These are phyloP conservation scores for Dasypogon diadema DNA, from an alignment of 2,888 invertebrate species.

Conservation along the genomic window DNA sequence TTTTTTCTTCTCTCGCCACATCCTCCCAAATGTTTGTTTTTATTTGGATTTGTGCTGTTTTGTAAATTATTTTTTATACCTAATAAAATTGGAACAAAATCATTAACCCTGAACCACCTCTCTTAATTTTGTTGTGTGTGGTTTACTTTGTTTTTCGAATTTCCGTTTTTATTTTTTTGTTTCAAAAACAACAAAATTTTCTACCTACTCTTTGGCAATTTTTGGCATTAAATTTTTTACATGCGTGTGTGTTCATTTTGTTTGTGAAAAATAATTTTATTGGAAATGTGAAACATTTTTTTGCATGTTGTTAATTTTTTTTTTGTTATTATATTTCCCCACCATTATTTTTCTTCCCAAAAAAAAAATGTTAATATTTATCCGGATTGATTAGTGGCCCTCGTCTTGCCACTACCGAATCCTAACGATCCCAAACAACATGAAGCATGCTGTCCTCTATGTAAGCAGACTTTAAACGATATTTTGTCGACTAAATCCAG, in stretches of 20 bases:
- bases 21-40: background rate
- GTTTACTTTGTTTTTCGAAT: background rate
- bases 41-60: background rate
- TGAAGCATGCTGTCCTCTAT: slow-evolving; percentile 90
- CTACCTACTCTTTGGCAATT: background rate
- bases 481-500: slow-evolving; percentile 55
- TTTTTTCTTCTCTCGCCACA: background rate
- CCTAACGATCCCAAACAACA: slow-evolving; percentile 90
- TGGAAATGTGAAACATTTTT: background rate
- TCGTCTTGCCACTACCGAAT: slow-evolving; percentile 86
- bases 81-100: background rate
- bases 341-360: background rate
- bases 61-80: background rate
- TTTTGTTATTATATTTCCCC: background rate
- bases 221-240: background rate
- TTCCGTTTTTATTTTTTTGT: background rate
- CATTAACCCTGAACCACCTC: background rate
- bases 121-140: background rate
- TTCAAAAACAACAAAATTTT: background rate
- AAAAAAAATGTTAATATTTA: background rate
- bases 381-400: slow-evolving; percentile 70
- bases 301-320: background rate
- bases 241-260: background rate
- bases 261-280: background rate
- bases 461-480: slow-evolving; percentile 71